Percentiles rank a stretch among this genome's conserved stretches.
phyloP scores from a whole-genome alignment of 2,113 vertebrate species.

The Epinephelus cyanopodus region DNA sequence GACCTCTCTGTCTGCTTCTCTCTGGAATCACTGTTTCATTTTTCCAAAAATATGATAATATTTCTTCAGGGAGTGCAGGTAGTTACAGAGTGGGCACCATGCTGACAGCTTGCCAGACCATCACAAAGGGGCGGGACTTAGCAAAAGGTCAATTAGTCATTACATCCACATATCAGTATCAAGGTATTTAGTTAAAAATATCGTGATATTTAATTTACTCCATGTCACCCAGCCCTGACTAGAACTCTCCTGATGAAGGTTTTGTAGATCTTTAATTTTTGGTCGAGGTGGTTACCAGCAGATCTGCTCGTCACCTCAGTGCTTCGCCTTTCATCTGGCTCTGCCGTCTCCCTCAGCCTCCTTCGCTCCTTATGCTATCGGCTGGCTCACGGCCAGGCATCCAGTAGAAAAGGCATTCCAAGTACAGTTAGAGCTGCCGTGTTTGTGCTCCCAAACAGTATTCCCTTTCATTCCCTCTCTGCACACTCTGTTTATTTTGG shows the following conservation, averaged over 20 bases:
- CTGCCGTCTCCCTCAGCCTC: constrained; percentile 30
- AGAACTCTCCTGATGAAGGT: constrained; percentile 11
- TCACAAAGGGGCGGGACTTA: too few relatives aligned
- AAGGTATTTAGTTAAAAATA: too few relatives aligned
- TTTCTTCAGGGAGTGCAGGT: too few relatives aligned
- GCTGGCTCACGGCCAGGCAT: constrained; percentile 75
- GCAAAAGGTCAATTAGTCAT: too few relatives aligned
- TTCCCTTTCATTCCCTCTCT: constrained; percentile 85
- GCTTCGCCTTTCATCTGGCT: constrained; percentile 27
- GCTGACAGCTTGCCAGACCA: too few relatives aligned
- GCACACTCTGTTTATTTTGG: constrained; percentile 85
- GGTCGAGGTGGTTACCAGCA: constrained; percentile 32
- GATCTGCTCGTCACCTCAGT: constrained; percentile 34
- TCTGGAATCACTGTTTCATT: too few relatives aligned
- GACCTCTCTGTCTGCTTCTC: too few relatives aligned
- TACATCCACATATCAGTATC: not conserved
- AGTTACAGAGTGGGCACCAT: too few relatives aligned
- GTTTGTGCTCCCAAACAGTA: constrained; percentile 86
- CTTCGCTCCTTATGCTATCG: constrained; percentile 56
- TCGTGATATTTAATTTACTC: too few relatives aligned
- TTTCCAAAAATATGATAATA: too few relatives aligned
- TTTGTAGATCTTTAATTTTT: constrained; percentile 36
- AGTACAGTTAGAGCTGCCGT: constrained; percentile 77
- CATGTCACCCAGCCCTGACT: too few relatives aligned
- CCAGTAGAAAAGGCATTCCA: constrained; percentile 80